Evolutionary conservation across 2,113 vertebrate genomes (phyloP), one percentile per base, ranked within the genome.

Genomic region (Saccopteryx bilineata): DNA sequence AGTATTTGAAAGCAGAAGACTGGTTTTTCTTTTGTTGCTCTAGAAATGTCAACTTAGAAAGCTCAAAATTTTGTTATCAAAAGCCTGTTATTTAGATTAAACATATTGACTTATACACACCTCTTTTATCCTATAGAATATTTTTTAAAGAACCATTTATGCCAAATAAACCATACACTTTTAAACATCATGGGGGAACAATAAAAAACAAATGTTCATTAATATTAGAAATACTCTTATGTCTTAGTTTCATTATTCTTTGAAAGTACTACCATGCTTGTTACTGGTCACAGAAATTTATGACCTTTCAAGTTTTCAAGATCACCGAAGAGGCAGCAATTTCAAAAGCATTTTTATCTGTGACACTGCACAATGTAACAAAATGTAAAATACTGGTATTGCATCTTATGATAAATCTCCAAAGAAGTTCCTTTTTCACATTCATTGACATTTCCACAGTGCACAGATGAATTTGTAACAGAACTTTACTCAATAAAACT

Each of bases 311-410:
- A 21, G 28, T 61, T 63, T 90, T 92, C 39, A 90, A 46, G 56
- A 87, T 81, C 76, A 84, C 92, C 46, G 10, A 17, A 39, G 52
- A 95, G 84, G 93, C 3, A 93, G 18, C 14, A 71, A 90, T 92
- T 96, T 96, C 60, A 90, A 66, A 94, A 80, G 50, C 46, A 46
- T 81, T 84, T 96, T 90, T 84, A 81, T 95, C 84, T 88, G n/a
- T 94, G 85, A 83, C 76, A 85, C 39, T n/a, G 66, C 50, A 81
- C n/a, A 68, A 54, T 61, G 31, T n/a, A 84, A 94, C 19, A 93
- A 89, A 96, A 96, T 92, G 91, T 93, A 75, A 94, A 92, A 92
- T 80, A 71, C 54, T 82, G 71, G 90, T 85, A 92, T 87, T 85
- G 60, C 24, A 69, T 82, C 31, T 50, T 95, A 60, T 63, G 81